A percentile compares a stretch with the other conserved stretches of the same genome.
phyloP scores from a whole-genome alignment of 2,888 invertebrate species.

The Plebejus melissa region DNA sequence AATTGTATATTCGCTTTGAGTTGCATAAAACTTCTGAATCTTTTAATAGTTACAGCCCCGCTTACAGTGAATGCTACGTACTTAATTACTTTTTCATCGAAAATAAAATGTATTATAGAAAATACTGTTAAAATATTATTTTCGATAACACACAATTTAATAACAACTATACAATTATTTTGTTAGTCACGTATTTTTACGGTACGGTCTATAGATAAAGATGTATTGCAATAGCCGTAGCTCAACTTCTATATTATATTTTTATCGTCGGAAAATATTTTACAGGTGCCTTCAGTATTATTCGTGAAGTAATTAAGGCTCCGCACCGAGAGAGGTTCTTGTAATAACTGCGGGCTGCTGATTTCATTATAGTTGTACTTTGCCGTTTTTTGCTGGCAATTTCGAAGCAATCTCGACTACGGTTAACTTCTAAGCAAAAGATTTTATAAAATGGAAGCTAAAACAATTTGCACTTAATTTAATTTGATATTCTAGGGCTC shows the following conservation, averaged over 20 bases:
- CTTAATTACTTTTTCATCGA: not conserved
- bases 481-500: not conserved
- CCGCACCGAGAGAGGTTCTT: not conserved
- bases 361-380: conserved; percentile 25
- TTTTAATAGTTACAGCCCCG: not conserved
- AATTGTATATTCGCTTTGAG: not conserved
- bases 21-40: not conserved
- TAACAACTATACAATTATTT: not conserved
- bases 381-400: conserved; percentile 22
- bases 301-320: not conserved
- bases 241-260: not conserved
- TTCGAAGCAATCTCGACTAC: conserved; percentile 8
- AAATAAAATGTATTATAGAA: too few relatives aligned
- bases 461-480: not conserved
- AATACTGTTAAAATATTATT: too few relatives aligned
- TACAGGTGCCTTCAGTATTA: not conserved
- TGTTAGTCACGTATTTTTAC: not conserved
- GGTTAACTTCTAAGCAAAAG: conserved; percentile 17
- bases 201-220: not conserved
- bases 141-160: too few relatives aligned
- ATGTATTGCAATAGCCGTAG: not conserved
- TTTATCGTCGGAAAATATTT: not conserved
- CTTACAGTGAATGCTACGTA: not conserved
- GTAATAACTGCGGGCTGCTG: not conserved
- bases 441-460: conserved; percentile 19